These are phyloP conservation scores for Pseudochirops corinnae DNA, from an alignment of 2,797 vertebrate genomes.

Conservation along the genomic window DNA sequence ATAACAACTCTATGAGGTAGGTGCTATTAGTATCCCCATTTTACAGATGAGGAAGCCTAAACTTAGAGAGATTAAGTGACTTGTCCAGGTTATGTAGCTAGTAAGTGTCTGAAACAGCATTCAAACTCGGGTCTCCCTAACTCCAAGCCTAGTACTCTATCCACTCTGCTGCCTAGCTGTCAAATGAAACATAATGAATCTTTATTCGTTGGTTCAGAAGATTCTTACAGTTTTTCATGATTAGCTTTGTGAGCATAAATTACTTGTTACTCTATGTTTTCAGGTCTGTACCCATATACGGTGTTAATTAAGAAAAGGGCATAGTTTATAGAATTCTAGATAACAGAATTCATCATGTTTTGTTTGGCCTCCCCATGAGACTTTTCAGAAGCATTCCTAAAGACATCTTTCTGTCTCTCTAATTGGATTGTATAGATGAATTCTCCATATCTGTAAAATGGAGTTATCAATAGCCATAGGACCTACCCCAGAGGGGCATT, in stretches of 20 bases:
- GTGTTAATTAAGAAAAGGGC: not conserved
- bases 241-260: not conserved
- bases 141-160: not conserved
- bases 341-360: not conserved
- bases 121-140: not conserved
- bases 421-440: not conserved
- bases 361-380: not conserved
- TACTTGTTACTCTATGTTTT: not conserved
- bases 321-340: not conserved
- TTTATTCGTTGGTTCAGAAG: not conserved
- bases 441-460: not conserved
- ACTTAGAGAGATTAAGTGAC: not conserved
- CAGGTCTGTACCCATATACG: not conserved
- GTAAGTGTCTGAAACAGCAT: not conserved
- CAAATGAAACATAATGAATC: not conserved
- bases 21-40: not conserved
- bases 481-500: not conserved
- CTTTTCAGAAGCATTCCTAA: not conserved
- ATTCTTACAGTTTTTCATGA: not conserved
- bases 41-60: not conserved
- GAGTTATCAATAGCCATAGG: not conserved
- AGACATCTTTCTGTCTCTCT: not conserved
- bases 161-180: not conserved
- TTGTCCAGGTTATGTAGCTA: not conserved
- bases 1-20: not conserved